A percentile compares a stretch with the other conserved stretches of the same genome.
Evolutionary conservation across 2,113 vertebrate genomes (phyloP).

Genomic region (Rutilus rutilus): DNA sequence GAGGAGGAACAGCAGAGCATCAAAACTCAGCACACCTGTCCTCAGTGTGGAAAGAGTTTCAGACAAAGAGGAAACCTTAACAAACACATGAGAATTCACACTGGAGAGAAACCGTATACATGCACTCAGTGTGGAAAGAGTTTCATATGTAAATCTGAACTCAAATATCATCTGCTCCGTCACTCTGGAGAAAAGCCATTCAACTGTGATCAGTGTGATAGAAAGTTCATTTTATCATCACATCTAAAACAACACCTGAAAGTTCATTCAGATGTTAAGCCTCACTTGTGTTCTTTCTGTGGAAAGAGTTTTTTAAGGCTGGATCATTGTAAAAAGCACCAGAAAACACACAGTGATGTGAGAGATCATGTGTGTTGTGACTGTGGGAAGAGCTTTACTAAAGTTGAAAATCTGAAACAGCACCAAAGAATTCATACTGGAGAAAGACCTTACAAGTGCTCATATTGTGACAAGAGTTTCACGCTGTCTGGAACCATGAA

Average conservation of each 20-base stretch:
- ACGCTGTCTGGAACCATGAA: not conserved
- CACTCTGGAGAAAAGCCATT: not conserved
- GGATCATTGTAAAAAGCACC: not conserved
- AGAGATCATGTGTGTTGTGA: not conserved
- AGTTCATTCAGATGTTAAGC: not conserved
- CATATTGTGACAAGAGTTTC: not conserved
- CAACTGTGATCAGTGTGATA: not conserved
- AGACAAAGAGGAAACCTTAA: not conserved
- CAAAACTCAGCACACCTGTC: not conserved
- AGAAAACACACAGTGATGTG: not conserved
- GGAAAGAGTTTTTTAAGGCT: not conserved
- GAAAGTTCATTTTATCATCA: not conserved
- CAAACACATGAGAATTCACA: not conserved
- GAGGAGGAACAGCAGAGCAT: not conserved
- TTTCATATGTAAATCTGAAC: not conserved
- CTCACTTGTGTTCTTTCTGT: not conserved
- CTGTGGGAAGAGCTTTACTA: not conserved
- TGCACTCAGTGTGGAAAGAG: not conserved
- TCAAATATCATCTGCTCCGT: not conserved
- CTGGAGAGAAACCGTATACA: not conserved
- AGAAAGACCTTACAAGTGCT: not conserved
- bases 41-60: not conserved
- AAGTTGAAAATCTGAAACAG: not conserved
- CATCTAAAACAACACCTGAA: not conserved
- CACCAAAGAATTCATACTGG: not conserved